Evolutionary conservation across 2,113 vertebrate genomes (phyloP), one percentile per base, ranked within the genome.

Genomic region (Macaca mulatta): DNA sequence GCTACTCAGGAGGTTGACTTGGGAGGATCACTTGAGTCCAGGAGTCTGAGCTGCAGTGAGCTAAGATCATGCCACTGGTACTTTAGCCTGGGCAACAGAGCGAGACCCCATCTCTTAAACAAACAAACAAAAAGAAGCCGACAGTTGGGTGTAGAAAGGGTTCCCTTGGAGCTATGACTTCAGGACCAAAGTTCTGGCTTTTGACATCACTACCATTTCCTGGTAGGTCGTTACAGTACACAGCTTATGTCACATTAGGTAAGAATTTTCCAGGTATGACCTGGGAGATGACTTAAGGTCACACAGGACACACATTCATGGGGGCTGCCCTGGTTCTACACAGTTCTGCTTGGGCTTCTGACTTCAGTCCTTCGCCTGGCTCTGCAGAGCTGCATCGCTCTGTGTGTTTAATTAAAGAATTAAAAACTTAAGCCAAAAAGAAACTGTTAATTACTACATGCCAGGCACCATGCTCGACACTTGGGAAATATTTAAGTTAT

Each of bases 381-480:
- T 90, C 61, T 45, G 43, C 8, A 75, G 70, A 90, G 59, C 35
- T 40, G 38, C 14, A 12, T 64, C 23, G 59, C n/a, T 69, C 50
- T 93, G 32, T 52, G 14, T 50, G 48, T 75, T 22, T 64, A 64
- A 94, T 38, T 75, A 43, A 52, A 69, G 61, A 91, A 72, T 45
- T 83, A 77, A 91, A 92, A 74, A 78, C 45, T 25, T 55, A 69
- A 78, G 69, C 38, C 20, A 79, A 88, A 82, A 87, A n/a, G 67
- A 90, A 64, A 38, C 7, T 48, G 13, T 82, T 81, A 57, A 57
- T 70, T 78, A 78, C 27, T n/a, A 69, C 23, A 23, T n/a, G 25
- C 40, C 38, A 78, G 77, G 55, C 55, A 86, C 40, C 5, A 0
- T 35, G 57, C 52, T 90, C 40, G 6, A 22, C 86, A 43, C 48